Evolutionary conservation across 2,113 vertebrate genomes (phyloP).

Genomic region (Hystrix cristata): DNA sequence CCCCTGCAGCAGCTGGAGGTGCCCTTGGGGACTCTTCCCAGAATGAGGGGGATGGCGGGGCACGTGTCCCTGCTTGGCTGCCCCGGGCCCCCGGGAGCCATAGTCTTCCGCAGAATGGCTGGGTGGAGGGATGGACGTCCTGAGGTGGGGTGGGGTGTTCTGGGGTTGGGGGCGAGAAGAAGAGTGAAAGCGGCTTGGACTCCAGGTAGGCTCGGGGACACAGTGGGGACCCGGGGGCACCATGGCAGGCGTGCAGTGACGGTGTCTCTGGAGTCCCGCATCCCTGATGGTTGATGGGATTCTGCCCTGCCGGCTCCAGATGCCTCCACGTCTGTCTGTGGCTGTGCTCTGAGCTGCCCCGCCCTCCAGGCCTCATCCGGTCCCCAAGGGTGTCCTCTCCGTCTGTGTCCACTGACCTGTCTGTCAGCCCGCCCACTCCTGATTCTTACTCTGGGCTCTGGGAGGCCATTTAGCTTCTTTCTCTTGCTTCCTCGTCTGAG

Average conservation of each 20-base stretch:
- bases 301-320: neutral
- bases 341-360: neutral
- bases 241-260: neutral
- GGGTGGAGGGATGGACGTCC: neutral
- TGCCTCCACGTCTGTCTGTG: neutral
- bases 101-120: neutral
- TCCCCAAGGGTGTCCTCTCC: neutral
- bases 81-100: neutral
- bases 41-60: neutral
- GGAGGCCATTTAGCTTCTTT: neutral
- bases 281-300: neutral
- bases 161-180: neutral
- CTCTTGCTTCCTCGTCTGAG: neutral
- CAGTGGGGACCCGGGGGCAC: neutral
- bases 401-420: too few relatives aligned
- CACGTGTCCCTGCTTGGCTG: too few relatives aligned
- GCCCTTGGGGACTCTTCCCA: neutral
- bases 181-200: neutral
- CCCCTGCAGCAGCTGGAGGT: neutral
- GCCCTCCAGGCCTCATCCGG: neutral
- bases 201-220: fast-evolving
- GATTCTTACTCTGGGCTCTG: neutral
- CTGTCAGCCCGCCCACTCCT: neutral
- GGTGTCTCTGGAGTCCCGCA: fast-evolving
- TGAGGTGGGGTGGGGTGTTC: neutral